Evolutionary conservation across 2,888 invertebrate species (phyloP).

Genomic region (Unio delphinus): DNA sequence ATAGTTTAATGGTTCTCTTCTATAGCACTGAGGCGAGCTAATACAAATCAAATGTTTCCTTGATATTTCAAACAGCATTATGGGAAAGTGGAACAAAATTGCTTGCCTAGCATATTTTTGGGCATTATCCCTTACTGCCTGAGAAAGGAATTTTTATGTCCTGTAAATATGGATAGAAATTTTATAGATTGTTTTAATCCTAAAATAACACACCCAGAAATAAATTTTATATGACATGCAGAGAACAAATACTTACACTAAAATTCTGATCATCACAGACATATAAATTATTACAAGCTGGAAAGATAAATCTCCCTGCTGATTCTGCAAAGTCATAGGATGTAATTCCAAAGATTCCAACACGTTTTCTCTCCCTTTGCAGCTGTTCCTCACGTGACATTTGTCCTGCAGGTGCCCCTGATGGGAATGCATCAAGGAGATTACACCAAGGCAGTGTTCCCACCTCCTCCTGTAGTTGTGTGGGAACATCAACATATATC

Average conservation of each 20-base stretch:
- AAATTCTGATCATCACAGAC: constrained; percentile 81
- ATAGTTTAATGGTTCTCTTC: too few species aligned
- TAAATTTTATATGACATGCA: neutral
- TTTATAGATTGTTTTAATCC: neutral
- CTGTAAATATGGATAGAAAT: neutral
- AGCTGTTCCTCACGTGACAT: constrained; percentile 91
- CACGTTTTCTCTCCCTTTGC: constrained; percentile 90
- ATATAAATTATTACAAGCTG: constrained; percentile 89
- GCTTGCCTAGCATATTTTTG: neutral
- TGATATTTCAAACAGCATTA: too few species aligned
- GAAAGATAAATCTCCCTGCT: constrained; percentile 90
- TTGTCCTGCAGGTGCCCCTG: constrained; percentile 77
- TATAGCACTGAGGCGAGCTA: too few species aligned
- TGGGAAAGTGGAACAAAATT: neutral
- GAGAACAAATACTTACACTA: constrained; percentile 23
- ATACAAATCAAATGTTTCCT: too few species aligned
- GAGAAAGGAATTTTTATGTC: neutral
- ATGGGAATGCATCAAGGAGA: constrained; percentile 79
- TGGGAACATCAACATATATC: constrained; percentile 84
- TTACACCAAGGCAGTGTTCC: constrained; percentile 79
- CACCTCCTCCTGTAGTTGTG: constrained; percentile 19
- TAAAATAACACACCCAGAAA: neutral
- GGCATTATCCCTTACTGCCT: neutral
- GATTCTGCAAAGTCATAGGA: constrained; percentile 89
- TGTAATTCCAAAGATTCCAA: constrained; percentile 92